Percentiles rank a stretch among this genome's conserved stretches.
Evolutionary conservation across 2,113 vertebrate species (phyloP).

Genomic region (Zeus faber): DNA sequence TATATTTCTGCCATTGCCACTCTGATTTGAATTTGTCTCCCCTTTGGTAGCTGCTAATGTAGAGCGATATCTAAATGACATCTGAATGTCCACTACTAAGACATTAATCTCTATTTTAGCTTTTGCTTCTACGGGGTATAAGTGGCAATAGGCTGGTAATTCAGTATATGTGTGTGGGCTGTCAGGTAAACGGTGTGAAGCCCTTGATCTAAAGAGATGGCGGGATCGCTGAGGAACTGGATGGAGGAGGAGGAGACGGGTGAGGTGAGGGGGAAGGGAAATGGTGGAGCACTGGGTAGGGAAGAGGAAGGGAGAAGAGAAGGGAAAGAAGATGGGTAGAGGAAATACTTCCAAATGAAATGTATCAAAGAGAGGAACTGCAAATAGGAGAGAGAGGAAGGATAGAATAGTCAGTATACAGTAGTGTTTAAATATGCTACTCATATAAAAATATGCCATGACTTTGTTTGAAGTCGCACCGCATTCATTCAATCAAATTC

Average conservation of each 20-base stretch:
- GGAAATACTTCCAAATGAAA: too few species aligned
- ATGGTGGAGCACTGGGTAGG: too few species aligned
- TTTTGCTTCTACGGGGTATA: slow-evolving; percentile 27
- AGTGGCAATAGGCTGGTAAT: slow-evolving; percentile 41
- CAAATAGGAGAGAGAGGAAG: not conserved
- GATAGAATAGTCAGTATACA: too few species aligned
- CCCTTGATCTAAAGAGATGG: slow-evolving; percentile 39
- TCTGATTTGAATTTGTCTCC: slow-evolving; percentile 22
- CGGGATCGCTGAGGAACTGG: slow-evolving; percentile 24
- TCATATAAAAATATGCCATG: too few species aligned
- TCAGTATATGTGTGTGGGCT: slow-evolving; percentile 41
- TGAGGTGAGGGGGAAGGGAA: too few species aligned
- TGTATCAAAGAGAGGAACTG: too few species aligned
- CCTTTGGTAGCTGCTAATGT: slow-evolving; percentile 30
- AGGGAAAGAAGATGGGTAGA: too few species aligned
- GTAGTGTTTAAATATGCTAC: too few species aligned
- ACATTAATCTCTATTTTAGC: slow-evolving; percentile 48
- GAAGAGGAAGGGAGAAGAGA: not conserved
- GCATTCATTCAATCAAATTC: too few species aligned
- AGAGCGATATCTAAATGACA: slow-evolving; percentile 35
- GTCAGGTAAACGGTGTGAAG: slow-evolving; percentile 26
- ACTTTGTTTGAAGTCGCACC: too few species aligned
- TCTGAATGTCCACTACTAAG: slow-evolving; percentile 41
- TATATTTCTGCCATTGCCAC: slow-evolving; percentile 26
- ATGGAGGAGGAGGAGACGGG: not conserved